Conservation (phyloP, 2,888 invertebrate genomes). For the Papilio elwesi region DNA sequence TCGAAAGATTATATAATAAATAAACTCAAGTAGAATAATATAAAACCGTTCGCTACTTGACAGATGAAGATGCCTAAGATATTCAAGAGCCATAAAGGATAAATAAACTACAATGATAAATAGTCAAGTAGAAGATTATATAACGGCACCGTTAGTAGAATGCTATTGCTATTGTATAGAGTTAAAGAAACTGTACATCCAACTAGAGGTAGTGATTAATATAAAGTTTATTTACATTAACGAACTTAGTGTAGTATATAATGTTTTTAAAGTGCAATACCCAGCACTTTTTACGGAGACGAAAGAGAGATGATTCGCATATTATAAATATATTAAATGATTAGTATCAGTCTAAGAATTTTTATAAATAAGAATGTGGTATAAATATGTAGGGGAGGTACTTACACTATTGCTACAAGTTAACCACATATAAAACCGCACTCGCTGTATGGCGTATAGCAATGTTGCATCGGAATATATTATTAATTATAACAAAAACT, state of each 20-base stretch:
- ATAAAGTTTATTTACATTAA: neutral
- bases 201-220: conserved; percentile 4
- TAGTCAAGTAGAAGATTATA: conserved; percentile 1
- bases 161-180: neutral
- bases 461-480: neutral
- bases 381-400: neutral
- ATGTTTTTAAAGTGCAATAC: neutral
- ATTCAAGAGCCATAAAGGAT: conserved; percentile 1
- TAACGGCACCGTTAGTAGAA: neutral
- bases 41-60: conserved; percentile 1
- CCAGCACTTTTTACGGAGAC: neutral
- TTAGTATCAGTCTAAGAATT: neutral
- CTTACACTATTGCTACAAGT: neutral
- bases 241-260: neutral
- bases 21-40: neutral
- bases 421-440: conserved; percentile 2
- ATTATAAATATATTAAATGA: neutral
- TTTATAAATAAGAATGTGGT: neutral
- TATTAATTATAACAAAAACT: conserved; percentile 1
- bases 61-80: conserved; percentile 2
- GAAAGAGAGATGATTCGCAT: neutral
- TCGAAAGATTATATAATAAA: neutral
- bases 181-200: conserved; percentile 12
- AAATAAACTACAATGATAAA: conserved; percentile 9
- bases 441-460: neutral